A percentile compares a stretch with the other conserved stretches of the same genome.
Conservation (phyloP, 1,140 invertebrate genomes). For the Myzus persicae region DNA sequence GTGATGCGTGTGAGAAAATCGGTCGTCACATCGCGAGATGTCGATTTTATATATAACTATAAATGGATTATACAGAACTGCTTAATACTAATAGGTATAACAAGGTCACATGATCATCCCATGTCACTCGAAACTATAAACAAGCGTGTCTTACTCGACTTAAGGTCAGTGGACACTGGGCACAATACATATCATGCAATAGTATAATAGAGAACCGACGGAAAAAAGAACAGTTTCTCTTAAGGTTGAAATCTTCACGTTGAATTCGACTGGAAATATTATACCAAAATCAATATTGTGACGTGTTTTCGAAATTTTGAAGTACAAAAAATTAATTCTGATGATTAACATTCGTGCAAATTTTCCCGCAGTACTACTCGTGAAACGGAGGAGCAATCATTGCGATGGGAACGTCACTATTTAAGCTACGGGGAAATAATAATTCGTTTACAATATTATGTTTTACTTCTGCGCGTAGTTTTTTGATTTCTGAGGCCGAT, state of each 20-base stretch:
- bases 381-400: not conserved
- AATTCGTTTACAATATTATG: constrained; percentile 20
- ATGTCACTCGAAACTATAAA: not conserved
- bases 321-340: not conserved
- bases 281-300: not conserved
- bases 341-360: not conserved
- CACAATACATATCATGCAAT: no score
- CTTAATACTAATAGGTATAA: no score
- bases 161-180: not conserved
- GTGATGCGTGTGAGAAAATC: not conserved
- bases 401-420: not conserved
- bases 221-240: no score
- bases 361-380: no score
- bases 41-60: no score
- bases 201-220: no score
- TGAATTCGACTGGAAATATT: not conserved
- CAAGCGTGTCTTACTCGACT: not conserved
- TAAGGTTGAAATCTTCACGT: not conserved
- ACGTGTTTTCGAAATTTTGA: not conserved
- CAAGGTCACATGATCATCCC: no score
- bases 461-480: constrained; percentile 85
- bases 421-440: not conserved
- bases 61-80: no score
- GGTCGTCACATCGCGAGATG: not conserved
- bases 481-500: constrained; percentile 86